Evolutionary conservation across 2,797 vertebrate genomes (phyloP).

Genomic region (Myoxocephalus aenaeus): DNA sequence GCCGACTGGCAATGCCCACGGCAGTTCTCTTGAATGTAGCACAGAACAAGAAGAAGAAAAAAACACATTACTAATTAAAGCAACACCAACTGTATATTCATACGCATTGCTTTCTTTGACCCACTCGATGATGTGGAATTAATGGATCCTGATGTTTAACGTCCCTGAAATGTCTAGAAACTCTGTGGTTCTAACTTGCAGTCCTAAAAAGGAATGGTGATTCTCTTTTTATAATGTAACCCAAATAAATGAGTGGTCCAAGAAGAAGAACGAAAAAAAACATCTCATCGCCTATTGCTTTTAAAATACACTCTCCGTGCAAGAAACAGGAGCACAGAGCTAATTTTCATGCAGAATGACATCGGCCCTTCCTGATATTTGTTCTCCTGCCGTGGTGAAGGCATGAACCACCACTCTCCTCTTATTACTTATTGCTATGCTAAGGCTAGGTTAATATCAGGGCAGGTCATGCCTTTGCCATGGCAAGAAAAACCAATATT

Average conservation of each 20-base stretch:
- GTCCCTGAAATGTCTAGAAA: not conserved
- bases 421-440: not conserved
- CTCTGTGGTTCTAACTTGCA: not conserved
- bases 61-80: not conserved
- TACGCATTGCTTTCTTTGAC: not conserved
- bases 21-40: constrained; percentile 15
- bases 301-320: not conserved
- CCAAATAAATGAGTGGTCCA: not conserved
- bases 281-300: no score
- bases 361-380: not conserved
- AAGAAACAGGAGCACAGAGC: not conserved
- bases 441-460: not conserved
- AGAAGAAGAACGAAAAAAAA: not conserved
- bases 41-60: not conserved
- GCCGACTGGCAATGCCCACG: constrained; percentile 1
- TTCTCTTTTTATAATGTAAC: not conserved
- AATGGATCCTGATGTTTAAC: constrained; percentile 2
- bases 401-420: not conserved
- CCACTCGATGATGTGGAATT: not conserved
- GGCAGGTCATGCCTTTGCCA: not conserved
- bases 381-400: not conserved
- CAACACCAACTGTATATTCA: not conserved
- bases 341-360: not conserved
- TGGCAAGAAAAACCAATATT: not conserved
- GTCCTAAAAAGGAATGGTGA: not conserved